These are phyloP conservation scores for Phortica okadai DNA, from an alignment of 2,888 invertebrate species.

Conservation along the genomic window DNA sequence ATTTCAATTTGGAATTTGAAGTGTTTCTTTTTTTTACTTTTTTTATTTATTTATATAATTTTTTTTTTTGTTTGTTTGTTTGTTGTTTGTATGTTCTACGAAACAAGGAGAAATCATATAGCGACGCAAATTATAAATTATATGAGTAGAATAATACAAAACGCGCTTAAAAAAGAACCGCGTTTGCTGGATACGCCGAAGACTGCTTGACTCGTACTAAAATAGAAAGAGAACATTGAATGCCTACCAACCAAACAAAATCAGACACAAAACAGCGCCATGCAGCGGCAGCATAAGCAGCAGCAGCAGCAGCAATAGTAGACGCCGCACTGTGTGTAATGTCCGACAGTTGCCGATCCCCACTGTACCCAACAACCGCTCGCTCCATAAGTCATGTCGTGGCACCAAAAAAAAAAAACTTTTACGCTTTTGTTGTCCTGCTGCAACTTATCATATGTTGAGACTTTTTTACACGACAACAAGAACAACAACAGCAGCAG, in stretches of 20 bases:
- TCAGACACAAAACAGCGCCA: not conserved
- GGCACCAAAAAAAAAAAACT: not conserved
- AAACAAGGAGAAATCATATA: constrained; percentile 76
- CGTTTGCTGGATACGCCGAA: constrained; percentile 77
- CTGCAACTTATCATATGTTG: constrained; percentile 69
- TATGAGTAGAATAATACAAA: constrained; percentile 77
- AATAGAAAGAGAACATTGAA: constrained; percentile 54
- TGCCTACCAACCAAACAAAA: constrained; percentile 43
- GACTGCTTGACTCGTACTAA: constrained; percentile 77
- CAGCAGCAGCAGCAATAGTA: not conserved
- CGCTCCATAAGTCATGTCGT: not conserved
- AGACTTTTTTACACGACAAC: constrained; percentile 51
- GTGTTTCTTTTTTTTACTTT: constrained; percentile 39
- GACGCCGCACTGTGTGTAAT: constrained; percentile 6
- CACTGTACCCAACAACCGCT: not conserved
- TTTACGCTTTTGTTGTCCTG: constrained; percentile 40
- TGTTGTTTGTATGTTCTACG: constrained; percentile 69
- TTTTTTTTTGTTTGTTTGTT: constrained; percentile 11
- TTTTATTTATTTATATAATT: constrained; percentile 9
- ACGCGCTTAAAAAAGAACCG: constrained; percentile 77
- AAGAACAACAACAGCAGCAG: constrained; percentile 33
- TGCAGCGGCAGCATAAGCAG: constrained; percentile 18
- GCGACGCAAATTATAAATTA: constrained; percentile 77
- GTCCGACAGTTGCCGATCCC: too few species aligned
- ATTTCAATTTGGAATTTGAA: constrained; percentile 39